phyloP scores from a whole-genome alignment of 2,113 vertebrate species.

The Gallinago undulata region DNA sequence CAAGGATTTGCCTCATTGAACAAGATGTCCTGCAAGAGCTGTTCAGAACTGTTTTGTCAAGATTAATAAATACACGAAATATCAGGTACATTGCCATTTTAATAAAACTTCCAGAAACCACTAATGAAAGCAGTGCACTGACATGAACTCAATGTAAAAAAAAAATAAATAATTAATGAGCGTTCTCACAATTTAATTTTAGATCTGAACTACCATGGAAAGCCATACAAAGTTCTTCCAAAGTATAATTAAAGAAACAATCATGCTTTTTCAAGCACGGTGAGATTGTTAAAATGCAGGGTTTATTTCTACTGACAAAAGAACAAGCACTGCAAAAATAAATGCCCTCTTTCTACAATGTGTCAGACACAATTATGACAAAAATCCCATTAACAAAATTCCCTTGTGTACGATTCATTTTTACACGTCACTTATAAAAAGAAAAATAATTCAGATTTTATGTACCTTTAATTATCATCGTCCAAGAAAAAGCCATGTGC shows the following conservation, averaged over 20 bases:
- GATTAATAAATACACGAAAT: not conserved
- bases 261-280: not conserved
- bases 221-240: not conserved
- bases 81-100: not conserved
- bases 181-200: not conserved
- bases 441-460: conserved; percentile 5
- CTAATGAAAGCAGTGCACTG: not conserved
- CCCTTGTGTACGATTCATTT: conserved; percentile 6
- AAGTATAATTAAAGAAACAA: not conserved
- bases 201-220: not conserved
- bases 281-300: not conserved
- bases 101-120: not conserved
- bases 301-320: conserved; percentile 11
- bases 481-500: conserved; percentile 19
- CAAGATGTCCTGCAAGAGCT: not conserved
- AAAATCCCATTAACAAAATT: conserved; percentile 35
- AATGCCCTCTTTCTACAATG: not conserved
- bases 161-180: not conserved
- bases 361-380: not conserved
- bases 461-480: conserved; percentile 4
- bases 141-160: not conserved
- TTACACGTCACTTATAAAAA: not conserved
- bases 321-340: conserved; percentile 17
- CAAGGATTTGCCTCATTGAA: not conserved
- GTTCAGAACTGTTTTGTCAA: not conserved